phyloP scores from a whole-genome alignment of 2,888 invertebrate species.

The Apamea crenata region DNA sequence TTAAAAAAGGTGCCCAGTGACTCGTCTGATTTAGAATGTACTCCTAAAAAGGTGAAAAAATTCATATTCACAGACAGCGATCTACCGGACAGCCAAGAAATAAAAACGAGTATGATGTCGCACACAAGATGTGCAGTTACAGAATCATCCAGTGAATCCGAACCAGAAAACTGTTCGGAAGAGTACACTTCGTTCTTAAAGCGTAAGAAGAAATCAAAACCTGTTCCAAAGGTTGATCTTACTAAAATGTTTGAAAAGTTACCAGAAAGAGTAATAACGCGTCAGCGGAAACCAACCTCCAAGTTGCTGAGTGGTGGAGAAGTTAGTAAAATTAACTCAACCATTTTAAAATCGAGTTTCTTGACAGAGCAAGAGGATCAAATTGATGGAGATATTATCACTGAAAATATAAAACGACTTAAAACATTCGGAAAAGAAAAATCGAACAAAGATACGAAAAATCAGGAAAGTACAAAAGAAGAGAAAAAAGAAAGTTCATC shows the following conservation, averaged over 20 bases:
- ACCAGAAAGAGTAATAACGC: conserved; percentile 80
- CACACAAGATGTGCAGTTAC: conserved; percentile 64
- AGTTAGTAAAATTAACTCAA: conserved; percentile 62
- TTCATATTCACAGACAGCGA: conserved; percentile 78
- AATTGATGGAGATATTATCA: conserved; percentile 79
- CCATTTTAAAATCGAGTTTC: conserved; percentile 76
- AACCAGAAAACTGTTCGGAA: conserved; percentile 76
- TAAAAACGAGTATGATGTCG: conserved; percentile 76
- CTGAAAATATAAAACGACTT: conserved; percentile 79
- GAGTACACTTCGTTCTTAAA: conserved; percentile 78
- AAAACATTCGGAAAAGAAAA: conserved; percentile 75
- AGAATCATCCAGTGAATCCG: conserved; percentile 82
- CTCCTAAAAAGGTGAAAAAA: conserved; percentile 79
- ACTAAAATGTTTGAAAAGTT: conserved; percentile 77
- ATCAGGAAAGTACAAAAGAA: conserved; percentile 40
- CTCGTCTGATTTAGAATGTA: conserved; percentile 78
- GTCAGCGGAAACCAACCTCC: conserved; percentile 81
- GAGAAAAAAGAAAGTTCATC: conserved; percentile 32
- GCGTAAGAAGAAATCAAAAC: conserved; percentile 72
- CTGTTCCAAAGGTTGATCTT: conserved; percentile 77
- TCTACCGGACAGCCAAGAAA: conserved; percentile 85
- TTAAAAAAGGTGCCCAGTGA: conserved; percentile 75
- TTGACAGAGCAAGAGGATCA: conserved; percentile 78
- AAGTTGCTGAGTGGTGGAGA: conserved; percentile 70
- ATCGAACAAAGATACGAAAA: conserved; percentile 64